Evolutionary conservation across 2,113 vertebrate species (phyloP).

Genomic region (Cettia cetti): DNA sequence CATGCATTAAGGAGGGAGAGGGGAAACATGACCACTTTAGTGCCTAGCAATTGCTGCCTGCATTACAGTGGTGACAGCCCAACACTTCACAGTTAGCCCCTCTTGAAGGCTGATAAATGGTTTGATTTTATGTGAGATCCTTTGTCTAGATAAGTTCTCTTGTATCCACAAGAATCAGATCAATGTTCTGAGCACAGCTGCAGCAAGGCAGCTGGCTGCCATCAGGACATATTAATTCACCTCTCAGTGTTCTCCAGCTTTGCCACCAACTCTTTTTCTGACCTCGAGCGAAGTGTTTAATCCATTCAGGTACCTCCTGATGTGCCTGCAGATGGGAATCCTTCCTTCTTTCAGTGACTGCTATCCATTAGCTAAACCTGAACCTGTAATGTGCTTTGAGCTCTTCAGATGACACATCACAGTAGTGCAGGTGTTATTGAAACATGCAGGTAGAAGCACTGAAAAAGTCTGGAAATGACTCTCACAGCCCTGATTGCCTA

Average conservation of each 20-base stretch:
- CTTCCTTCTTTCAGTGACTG: neutral
- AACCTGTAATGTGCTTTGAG: neutral
- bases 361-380: neutral
- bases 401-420: neutral
- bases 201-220: slow-evolving; percentile 8
- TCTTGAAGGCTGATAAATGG: neutral
- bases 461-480: neutral
- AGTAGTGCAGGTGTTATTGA: neutral
- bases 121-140: neutral
- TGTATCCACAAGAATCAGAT: neutral
- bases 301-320: neutral
- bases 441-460: neutral
- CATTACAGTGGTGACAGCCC: neutral
- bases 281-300: neutral
- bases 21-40: neutral
- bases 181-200: neutral
- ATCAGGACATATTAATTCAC: neutral
- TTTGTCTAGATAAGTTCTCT: neutral
- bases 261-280: neutral
- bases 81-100: neutral
- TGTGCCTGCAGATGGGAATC: neutral
- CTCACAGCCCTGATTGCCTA: accelerated
- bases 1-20: neutral
- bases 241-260: neutral
- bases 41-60: neutral